Percentiles rank a stretch among this genome's conserved stretches.
Conservation (phyloP, 2,113 vertebrate species). For the Centropristis striata region DNA sequence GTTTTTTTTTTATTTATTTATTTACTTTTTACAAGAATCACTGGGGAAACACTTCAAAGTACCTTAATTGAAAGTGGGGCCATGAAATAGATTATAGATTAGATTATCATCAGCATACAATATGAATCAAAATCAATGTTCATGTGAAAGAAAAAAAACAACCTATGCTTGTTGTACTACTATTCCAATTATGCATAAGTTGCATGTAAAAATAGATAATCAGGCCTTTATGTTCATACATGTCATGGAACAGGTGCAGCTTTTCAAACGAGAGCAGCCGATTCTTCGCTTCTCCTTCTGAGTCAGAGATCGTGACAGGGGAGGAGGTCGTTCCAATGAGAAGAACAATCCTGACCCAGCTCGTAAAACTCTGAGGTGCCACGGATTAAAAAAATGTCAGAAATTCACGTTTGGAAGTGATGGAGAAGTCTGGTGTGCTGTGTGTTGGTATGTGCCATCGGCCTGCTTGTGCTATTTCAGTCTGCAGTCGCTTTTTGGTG, state of each 20-base stretch:
- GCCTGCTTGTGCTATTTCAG: constrained; percentile 61
- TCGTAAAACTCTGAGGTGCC: constrained; percentile 72
- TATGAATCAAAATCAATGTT: too few species aligned
- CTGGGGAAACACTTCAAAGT: neutral
- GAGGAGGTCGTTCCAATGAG: constrained; percentile 72
- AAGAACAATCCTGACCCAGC: constrained; percentile 60
- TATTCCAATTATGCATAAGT: constrained; percentile 30
- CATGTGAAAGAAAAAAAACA: too few species aligned
- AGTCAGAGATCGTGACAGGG: constrained; percentile 76
- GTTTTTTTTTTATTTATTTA: too few species aligned
- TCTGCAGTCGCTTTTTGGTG: constrained; percentile 50
- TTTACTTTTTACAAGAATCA: too few species aligned
- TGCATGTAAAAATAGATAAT: constrained; percentile 73
- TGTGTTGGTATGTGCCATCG: constrained; percentile 40
- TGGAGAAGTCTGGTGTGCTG: constrained; percentile 66
- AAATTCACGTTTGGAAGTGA: constrained; percentile 79
- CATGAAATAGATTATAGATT: neutral
- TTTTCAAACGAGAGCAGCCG: constrained; percentile 59
- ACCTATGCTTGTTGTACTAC: too few species aligned
- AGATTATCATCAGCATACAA: too few species aligned
- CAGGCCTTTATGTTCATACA: constrained; percentile 52
- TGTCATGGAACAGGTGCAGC: constrained; percentile 79
- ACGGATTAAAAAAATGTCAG: constrained; percentile 56
- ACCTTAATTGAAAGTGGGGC: neutral
- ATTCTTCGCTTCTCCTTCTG: constrained; percentile 57